Percentiles rank a stretch among this genome's conserved stretches.
Conservation (phyloP, 1,140 invertebrate species). For the Neodiprion pinetum region DNA sequence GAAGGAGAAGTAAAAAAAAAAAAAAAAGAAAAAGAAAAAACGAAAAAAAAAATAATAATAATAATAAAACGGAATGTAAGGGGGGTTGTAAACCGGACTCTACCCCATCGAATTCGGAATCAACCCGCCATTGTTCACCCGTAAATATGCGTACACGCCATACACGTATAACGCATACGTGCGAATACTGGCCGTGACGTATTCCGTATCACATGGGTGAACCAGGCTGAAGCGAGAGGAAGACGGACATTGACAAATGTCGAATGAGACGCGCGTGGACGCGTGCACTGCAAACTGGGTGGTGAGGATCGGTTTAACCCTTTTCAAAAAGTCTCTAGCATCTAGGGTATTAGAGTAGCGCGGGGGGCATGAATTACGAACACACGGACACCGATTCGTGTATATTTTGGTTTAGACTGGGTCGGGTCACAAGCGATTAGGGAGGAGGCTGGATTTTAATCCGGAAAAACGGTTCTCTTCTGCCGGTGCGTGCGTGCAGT, state of each 20-base stretch:
- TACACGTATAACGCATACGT: background rate
- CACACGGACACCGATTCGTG: too few relatives aligned
- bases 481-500: background rate
- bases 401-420: background rate
- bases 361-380: too few relatives aligned
- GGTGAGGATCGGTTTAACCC: background rate
- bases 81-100: slow-evolving; percentile 26
- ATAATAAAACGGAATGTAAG: slow-evolving; percentile 7
- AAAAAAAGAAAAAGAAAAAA: background rate
- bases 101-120: slow-evolving; percentile 29
- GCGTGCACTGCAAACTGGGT: too few relatives aligned
- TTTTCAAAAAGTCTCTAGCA: background rate
- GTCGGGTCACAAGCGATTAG: slow-evolving; percentile 1
- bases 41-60: slow-evolving; percentile 9
- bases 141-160: background rate
- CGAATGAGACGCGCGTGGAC: too few relatives aligned
- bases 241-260: too few relatives aligned
- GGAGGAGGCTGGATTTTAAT: background rate
- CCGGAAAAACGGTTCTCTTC: background rate
- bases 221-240: too few relatives aligned
- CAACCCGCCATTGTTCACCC: slow-evolving; percentile 26
- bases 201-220: too few relatives aligned
- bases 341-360: too few relatives aligned
- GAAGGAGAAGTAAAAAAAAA: background rate
- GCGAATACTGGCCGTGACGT: background rate